Base-by-base conservation (phyloP, 2,113 vertebrate species). In the Plotosus lineatus region DNA sequence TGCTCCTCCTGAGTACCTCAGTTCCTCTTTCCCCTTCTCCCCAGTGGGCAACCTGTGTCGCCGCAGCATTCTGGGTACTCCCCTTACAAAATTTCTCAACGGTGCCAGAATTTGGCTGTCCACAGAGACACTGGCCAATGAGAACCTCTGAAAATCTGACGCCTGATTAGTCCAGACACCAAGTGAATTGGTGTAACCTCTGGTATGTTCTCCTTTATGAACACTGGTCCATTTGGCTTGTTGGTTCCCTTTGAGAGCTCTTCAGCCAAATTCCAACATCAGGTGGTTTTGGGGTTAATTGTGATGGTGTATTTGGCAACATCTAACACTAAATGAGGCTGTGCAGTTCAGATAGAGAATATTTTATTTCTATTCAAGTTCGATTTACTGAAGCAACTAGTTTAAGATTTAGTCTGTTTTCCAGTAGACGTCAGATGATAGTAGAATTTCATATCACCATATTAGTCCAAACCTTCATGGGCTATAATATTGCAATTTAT, bases 81-180 rank as follows among this genome's bases (percentile, higher is more conserved):
- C 97, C 0, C 90, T 99, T 40, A 98, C 96, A 90, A 99, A 99
- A 84, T 97, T 99, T 86, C 89, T 98, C 87, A 98, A 94, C 19
- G 97, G 96, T 83, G 96, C 98, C 85, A 98, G 94, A 87, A 98
- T 95, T 86, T 99, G 97, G 97, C 90, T 98, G 42, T 99, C 98
- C 50, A 99, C 96, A 0, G 97, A 99, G 92, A 98, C 97, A 0
- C 93, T 99, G 40, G 94, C 94, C 74, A 97, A 95, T 19, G 98
- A 99, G 85, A 92, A 87, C 31, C 56, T 91, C 19, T 94, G 86
- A 93, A 48, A 75, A 23, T n/a, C n/a, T 14, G 6, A 12, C 12
- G 51, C 40, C 72, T 69, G 55, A 9, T 14, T 23, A 10, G 14
- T 40, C 7, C 31, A 40, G 3, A 2, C 23, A 48, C 14, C 44